Conservation (phyloP, 2,888 invertebrate species). For the Heliconius aoede region DNA sequence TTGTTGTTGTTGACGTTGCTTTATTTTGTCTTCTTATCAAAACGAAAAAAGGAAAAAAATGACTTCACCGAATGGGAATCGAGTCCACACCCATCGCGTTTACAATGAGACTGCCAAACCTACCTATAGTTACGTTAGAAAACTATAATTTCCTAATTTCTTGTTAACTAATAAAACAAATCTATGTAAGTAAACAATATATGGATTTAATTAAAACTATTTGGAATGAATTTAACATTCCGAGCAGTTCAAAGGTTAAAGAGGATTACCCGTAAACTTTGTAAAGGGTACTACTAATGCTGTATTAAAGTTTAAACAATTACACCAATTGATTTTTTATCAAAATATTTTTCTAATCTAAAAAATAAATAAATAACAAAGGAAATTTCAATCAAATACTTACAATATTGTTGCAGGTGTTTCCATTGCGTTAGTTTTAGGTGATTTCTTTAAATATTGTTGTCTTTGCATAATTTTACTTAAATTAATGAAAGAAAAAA, state of each 20-base stretch:
- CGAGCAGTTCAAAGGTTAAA: slow-evolving; percentile 7
- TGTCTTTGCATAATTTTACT: too few relatives aligned
- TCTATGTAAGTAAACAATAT: slow-evolving; percentile 8
- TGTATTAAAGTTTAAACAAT: slow-evolving; percentile 18
- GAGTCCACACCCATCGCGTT: too few relatives aligned
- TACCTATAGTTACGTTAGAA: too few relatives aligned
- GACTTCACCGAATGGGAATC: too few relatives aligned
- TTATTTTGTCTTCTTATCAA: too few relatives aligned
- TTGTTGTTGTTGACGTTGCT: too few relatives aligned
- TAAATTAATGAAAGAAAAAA: too few relatives aligned
- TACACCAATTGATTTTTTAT: slow-evolving; percentile 15
- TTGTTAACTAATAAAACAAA: background rate
- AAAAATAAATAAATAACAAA: slow-evolving; percentile 6
- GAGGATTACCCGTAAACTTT: slow-evolving; percentile 16
- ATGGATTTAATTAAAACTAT: slow-evolving; percentile 19
- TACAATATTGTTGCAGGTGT: slow-evolving; percentile 5
- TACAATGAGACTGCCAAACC: too few relatives aligned
- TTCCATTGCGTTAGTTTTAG: background rate
- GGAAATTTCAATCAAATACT: slow-evolving; percentile 11
- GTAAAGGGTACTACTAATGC: slow-evolving; percentile 11
- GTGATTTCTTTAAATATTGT: background rate
- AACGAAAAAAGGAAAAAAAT: too few relatives aligned
- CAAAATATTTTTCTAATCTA: slow-evolving; percentile 12
- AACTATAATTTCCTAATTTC: too few relatives aligned
- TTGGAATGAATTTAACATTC: slow-evolving; percentile 17